Base-by-base conservation (phyloP, 2,113 vertebrate genomes). In the Cacatua alba region DNA sequence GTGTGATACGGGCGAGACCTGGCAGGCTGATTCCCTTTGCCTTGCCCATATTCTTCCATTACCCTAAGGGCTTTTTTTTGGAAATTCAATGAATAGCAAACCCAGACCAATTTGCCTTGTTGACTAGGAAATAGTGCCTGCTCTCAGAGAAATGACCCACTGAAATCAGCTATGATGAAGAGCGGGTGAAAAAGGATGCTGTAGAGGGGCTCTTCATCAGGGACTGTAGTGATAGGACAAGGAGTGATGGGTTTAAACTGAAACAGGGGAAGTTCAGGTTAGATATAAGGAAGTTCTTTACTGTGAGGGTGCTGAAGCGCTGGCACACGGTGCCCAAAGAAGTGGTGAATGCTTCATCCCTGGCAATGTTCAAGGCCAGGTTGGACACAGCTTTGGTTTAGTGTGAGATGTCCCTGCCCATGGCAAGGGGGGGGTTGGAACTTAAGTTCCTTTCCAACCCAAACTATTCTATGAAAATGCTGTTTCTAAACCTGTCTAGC, bases 71-170 rank as follows among this genome's bases (percentile, higher is more conserved):
- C 21, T 69, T 77, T 79, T 16, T 59, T 63, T 60, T 35, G 60
- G 76, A 67, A 86, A 68, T 39, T 37, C 35, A 83, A 31, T 15
- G 2, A 92, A 43, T n/a, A 77, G 74, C 67, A 71, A 64, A 78
- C 12, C 18, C 62, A 75, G 52, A 43, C 72, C 4, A 3, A 28
- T 84, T 90, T 70, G 35, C 87, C 86, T 78, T 71, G 59, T 82
- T 82, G 84, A 83, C 39, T 15, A 49, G 85, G 93, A 82, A 78
- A 90, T 7, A 9, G 85, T 79, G 70, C 86, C 53, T 74, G 77
- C 52, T 85, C 78, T 81, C 71, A 67, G 82, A 68, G 37, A 85
- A 95, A 94, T 82, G 74, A 77, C 90, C 79, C 65, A 3, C 80
- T 91, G 74, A 91, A 95, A 93, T 52, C 70, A 91, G 72, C 67